Evolutionary conservation across 2,888 invertebrate species (phyloP).

Genomic region (Pachydiplax longipennis): DNA sequence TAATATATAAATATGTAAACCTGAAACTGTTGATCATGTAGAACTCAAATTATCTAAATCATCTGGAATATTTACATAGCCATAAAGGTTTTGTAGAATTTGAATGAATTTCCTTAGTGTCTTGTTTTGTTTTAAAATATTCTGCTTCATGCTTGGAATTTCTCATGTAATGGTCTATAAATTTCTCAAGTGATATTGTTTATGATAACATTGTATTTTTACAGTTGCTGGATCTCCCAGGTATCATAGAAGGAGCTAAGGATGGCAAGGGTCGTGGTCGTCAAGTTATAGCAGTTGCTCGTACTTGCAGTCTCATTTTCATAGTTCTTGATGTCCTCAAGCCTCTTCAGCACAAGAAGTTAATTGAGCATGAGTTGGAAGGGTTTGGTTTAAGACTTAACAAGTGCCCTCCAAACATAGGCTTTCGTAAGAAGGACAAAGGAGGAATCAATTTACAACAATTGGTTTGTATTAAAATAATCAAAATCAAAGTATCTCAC

Average conservation of each 20-base stretch:
- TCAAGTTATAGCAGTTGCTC: constrained; percentile 98
- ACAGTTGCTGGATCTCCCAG: constrained; percentile 95
- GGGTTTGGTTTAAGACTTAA: constrained; percentile 97
- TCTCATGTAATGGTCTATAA: not conserved
- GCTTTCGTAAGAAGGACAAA: constrained; percentile 96
- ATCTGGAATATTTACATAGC: not conserved
- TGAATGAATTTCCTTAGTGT: no score
- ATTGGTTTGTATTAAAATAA: constrained; percentile 68
- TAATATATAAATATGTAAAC: not conserved
- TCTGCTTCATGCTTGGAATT: not conserved
- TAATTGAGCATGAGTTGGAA: constrained; percentile 97
- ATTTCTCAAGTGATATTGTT: not conserved
- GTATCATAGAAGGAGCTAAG: constrained; percentile 99
- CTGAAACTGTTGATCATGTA: not conserved
- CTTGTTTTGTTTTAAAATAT: not conserved
- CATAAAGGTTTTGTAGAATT: no score
- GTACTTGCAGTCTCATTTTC: constrained; percentile 97
- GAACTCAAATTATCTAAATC: not conserved
- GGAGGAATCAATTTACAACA: constrained; percentile 96
- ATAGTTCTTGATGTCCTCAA: constrained; percentile 97
- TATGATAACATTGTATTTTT: constrained; percentile 48
- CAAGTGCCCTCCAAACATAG: constrained; percentile 96
- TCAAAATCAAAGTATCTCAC: no score
- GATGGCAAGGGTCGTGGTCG: constrained; percentile 99
- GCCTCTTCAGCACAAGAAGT: constrained; percentile 93